A percentile compares a stretch with the other conserved stretches of the same genome.
phyloP scores from a whole-genome alignment of 2,888 invertebrate species.

The Smittia aterrima region DNA sequence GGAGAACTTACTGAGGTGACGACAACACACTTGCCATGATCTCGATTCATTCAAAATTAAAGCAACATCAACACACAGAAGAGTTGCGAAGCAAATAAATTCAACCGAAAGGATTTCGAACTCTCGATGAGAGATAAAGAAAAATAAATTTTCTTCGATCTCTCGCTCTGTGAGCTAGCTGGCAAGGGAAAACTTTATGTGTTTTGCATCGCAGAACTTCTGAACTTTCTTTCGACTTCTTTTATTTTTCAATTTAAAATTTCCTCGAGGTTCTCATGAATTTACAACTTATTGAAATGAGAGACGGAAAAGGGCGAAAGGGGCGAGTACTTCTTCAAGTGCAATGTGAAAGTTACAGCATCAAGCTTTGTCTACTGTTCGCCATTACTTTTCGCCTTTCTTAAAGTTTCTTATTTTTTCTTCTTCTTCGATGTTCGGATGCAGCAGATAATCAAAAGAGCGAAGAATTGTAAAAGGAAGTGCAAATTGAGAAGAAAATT shows the following conservation, averaged over 20 bases:
- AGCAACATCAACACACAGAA: background rate
- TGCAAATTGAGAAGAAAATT: background rate
- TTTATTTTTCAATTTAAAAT: conserved; percentile 24
- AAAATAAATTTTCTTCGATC: conserved; percentile 1
- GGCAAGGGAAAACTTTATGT: conserved; percentile 14
- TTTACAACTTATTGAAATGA: conserved; percentile 23
- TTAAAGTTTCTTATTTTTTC: too few relatives aligned
- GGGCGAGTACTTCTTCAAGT: background rate
- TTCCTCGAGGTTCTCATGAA: conserved; percentile 7
- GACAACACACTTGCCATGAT: background rate
- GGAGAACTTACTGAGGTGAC: background rate
- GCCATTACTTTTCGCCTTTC: background rate
- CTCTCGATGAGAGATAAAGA: background rate
- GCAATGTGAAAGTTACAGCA: conserved; percentile 2
- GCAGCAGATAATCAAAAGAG: background rate
- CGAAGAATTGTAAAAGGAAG: background rate
- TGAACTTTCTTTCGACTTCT: background rate
- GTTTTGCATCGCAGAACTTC: conserved; percentile 20
- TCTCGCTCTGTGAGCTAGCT: background rate
- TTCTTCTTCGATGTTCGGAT: background rate
- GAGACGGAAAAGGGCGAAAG: background rate
- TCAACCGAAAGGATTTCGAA: background rate
- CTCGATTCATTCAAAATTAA: background rate
- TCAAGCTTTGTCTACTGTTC: background rate
- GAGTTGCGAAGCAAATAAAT: background rate